Base-by-base conservation (phyloP, 2,888 invertebrate genomes). In the Cephus sareptanus region DNA sequence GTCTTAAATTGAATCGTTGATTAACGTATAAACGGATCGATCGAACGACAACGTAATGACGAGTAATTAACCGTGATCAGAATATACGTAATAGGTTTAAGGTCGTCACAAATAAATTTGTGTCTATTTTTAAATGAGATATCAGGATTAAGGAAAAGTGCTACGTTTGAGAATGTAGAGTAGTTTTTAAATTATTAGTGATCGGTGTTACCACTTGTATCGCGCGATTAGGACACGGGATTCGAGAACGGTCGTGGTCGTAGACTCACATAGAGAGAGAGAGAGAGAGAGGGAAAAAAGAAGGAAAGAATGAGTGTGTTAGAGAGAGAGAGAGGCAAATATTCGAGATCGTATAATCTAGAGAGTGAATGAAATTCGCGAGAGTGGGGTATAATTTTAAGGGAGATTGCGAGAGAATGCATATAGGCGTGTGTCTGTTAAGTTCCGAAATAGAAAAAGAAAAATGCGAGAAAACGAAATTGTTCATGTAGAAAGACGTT, bases 31-130 rank as follows among this genome's bases (percentile, higher is more conserved):
- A 40, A 15, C 15, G 40, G 6, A 40, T 40, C 15, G 40, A 40
- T 40, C 40, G 40, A 40, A 40, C 40, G 40, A 15, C 15, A 40
- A 15, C 40, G 6, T 15, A 40, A 40, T 40, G 70, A 69, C 34
- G 73, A 78, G 40, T 79, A 76, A 76, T 86, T 84, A 87, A 90
- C 87, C 90, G 91, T 91, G 91, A 91, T 91, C 87, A 89, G 85
- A 81, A 91, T 90, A 91, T 91, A 91, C 91, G 91, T 91, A 91
- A 91, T 91, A 91, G 90, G 84, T 81, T 88, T 88, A 89, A 88
- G 74, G 80, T 23, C 81, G 85, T 87, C 86, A 86, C 85, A 87
- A 88, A 87, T 83, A 83, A 84, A 87, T 87, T 89, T 90, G 88
- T 90, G 90, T 91, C 90, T 91, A 91, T 91, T 91, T 91, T 91